Evolutionary conservation across 2,113 vertebrate species (phyloP).

Genomic region (Centropus unirufus): DNA sequence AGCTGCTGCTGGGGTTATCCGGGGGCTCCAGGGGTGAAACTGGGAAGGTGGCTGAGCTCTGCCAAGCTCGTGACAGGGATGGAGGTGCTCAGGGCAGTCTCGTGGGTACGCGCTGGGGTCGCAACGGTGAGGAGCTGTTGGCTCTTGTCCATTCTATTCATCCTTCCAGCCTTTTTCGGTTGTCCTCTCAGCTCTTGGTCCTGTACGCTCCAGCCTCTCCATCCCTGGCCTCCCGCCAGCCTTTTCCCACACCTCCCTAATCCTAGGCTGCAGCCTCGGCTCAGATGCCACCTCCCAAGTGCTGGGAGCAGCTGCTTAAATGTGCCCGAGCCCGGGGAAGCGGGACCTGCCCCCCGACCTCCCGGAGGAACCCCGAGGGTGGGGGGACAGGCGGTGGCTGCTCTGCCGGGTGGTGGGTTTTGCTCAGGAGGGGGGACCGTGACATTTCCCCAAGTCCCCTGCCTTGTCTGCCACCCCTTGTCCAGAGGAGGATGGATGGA

Average conservation of each 20-base stretch:
- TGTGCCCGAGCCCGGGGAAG: not conserved
- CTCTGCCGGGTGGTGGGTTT: not conserved
- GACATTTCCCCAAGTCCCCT: not conserved
- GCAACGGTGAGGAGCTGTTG: not conserved
- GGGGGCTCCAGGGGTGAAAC: not conserved
- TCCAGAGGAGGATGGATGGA: not conserved
- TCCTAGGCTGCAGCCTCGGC: not conserved
- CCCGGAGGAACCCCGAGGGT: not conserved
- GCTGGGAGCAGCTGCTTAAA: slow-evolving; percentile 64
- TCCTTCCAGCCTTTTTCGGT: not conserved
- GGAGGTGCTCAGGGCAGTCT: accelerated
- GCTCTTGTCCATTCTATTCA: not conserved
- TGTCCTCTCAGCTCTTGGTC: not conserved
- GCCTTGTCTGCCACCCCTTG: not conserved
- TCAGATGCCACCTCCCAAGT: slow-evolving; percentile 1
- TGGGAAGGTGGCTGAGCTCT: not conserved
- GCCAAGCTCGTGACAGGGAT: not conserved
- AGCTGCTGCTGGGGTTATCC: accelerated
- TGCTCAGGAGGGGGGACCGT: not conserved
- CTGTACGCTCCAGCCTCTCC: not conserved
- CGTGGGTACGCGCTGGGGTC: accelerated
- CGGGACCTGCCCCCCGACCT: slow-evolving; percentile 34
- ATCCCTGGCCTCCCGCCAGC: slow-evolving; percentile 20
- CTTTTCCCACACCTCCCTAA: slow-evolving; percentile 54
- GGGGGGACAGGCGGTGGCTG: not conserved